Base-by-base conservation (phyloP, 2,113 vertebrate genomes). In the Salvator merianae region DNA sequence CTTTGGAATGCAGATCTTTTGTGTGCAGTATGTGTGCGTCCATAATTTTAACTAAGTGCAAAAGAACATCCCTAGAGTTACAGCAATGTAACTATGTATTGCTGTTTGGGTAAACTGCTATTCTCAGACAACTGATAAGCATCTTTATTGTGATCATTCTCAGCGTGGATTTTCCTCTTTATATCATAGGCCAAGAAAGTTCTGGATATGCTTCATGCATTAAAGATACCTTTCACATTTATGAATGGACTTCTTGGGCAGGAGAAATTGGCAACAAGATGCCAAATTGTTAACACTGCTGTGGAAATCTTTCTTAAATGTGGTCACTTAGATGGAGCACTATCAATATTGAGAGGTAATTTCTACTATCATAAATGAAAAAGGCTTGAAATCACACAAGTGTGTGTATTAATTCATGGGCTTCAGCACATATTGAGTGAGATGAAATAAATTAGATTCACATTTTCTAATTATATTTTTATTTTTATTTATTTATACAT, bases 251-350 rank as follows among this genome's bases (percentile, higher is more conserved):
- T 99, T 84, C 94, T 84, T 88, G 97, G 94, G 47, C 94, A 95
- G 70, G 97, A 97, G 83, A 92, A 94, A 1, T 55, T 90, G 73
- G 94, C 95, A 6, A 96, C 98, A 3, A 97, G 96, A 88, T 99
- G 98, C 93, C 94, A 92, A 86, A 95, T 98, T 90, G 91, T 99
- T 91, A 99, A 97, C 79, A 90, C 96, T 94, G 98, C 98, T 5
- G 93, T 96, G 68, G 98, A 99, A 92, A 95, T 98, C 84, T 98
- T 97, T 89, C 95, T 99, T 65, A 95, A 97, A 91, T 97, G 94
- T 79, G 96, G 97, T 87, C 96, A 95, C 70, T 91, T 97, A 82
- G 96, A 97, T 87, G 96, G 95, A 87, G 98, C 98, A 0, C 91
- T 97, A 2, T 95, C 95, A 88, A 91, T 97, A 9, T 92, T 99